Conservation (phyloP, 2,113 vertebrate genomes). For the Sitta europaea region DNA sequence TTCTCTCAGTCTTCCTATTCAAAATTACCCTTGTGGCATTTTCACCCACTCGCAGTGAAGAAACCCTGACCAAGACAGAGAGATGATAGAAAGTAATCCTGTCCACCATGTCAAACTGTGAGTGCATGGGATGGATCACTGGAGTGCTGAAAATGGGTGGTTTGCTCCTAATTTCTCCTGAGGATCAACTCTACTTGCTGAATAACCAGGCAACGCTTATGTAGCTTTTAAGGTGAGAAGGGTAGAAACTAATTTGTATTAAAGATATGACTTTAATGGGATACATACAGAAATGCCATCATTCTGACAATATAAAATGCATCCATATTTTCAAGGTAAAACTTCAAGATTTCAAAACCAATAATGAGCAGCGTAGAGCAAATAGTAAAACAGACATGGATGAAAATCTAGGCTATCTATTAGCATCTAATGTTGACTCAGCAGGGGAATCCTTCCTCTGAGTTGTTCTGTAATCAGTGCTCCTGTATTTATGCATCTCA, state of each 20-base stretch:
- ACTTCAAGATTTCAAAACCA: neutral
- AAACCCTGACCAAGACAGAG: neutral
- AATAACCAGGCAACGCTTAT: neutral
- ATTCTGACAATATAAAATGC: neutral
- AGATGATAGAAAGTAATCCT: neutral
- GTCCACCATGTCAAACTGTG: neutral
- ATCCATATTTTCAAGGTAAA: neutral
- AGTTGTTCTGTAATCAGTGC: constrained; percentile 44
- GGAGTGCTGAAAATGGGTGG: neutral
- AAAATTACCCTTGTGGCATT: neutral
- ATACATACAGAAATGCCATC: neutral
- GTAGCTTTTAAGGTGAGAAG: neutral
- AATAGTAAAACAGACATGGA: neutral
- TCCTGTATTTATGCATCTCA: constrained; percentile 61
- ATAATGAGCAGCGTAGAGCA: neutral
- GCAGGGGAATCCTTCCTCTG: constrained; percentile 53
- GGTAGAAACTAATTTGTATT: neutral
- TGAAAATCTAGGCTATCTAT: constrained; percentile 26
- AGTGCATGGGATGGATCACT: neutral
- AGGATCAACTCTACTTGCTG: neutral
- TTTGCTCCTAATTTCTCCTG: neutral
- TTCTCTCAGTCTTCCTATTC: neutral
- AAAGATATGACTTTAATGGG: neutral
- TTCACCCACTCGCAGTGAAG: neutral
- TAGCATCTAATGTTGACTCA: constrained; percentile 58